Base-by-base conservation (phyloP, 2,888 invertebrate genomes). In the Mythimna loreyi region DNA sequence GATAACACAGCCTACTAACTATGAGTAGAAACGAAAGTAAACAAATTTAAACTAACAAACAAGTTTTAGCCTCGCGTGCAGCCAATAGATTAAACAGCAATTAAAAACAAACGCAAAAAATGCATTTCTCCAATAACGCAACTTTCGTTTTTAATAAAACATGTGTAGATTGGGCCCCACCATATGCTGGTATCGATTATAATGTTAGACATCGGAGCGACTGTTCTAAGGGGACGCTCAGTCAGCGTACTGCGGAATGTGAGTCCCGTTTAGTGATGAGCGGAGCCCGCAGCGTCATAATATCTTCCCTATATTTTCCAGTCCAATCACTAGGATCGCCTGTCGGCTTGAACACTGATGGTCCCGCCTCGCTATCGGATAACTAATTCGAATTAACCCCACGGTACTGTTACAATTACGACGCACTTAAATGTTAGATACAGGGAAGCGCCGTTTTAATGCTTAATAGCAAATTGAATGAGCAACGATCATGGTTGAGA, bases 381-480 rank as follows among this genome's bases (percentile, higher is more conserved):
- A 90, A 91, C 87, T 88, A 89, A 91, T 90, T 90, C 88, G 85
- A 89, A 91, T 91, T 90, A 92, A 86, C 85, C 87, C 85, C 84
- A 80, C 83, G 81, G 84, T 89, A 88, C 89, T 86, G 86, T 87
- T 88, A 82, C 67, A 63, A 89, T 89, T 89, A 89, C 83, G 83
- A 85, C 75, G 87, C 85, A 85, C 84, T 90, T 89, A 88, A 87
- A 85, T 67, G 80, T 76, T 85, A 64, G 83, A 80, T 87, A 86
- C 79, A 80, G 80, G 68, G 74, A 82, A 82, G 78, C 75, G 73
- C 73, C 80, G 83, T 87, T 86, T 88, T 89, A 89, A 89, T 87
- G 85, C 76, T 86, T 86, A 86, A 90, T 86, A 84, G 87, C 81
- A 90, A 91, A 91, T 90, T 90, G 87, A 92, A 91, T 87, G 86